Base-by-base conservation (phyloP, 2,113 vertebrate genomes). In the Eolophus roseicapilla region DNA sequence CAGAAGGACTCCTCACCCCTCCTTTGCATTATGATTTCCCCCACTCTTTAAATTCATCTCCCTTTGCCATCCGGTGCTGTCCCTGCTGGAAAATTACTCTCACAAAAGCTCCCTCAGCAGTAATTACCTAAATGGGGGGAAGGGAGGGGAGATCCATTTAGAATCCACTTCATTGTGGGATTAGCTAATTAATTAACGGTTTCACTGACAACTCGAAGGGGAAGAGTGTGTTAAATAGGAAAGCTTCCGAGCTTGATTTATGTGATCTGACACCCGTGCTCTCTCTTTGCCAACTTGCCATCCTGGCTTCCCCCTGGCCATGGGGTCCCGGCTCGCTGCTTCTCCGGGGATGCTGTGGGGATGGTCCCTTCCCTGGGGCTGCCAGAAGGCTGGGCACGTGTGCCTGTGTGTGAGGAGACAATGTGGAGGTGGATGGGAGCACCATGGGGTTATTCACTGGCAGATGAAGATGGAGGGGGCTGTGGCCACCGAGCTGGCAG, bases 141-240 rank as follows among this genome's bases (percentile, higher is more conserved):
- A 97, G 96, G 98, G 95, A 96, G 97, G 97, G 97, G 97, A 96
- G 97, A 95, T 98, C 98, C 98, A 99, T 99, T 99, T 99, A 99
- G 98, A 99, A 99, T 98, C 99, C 99, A 99, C 99, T 99, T 99
- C 99, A 99, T 99, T 98, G 99, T 98, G 82, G 99, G 99, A 99
- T 99, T 98, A 99, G 99, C 99, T 99, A 99, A 99, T 99, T 99
- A 99, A 99, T 99, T 99, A 99, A 99, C 98, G 99, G 99, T 99
- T 99, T 99, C 99, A 98, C 98, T 99, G 99, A 99, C 99, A 99
- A 99, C 98, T 99, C 98, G 97, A 98, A 98, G 98, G 98, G 98
- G 98, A 98, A 98, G 99, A 99, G 99, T 98, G 99, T 99, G 99
- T 99, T 99, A 99, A 99, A 99, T 99, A 98, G 99, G 98, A 98